A percentile compares a stretch with the other conserved stretches of the same genome.
These are phyloP conservation scores for Megalonaias nervosa DNA, from an alignment of 1,140 invertebrate genomes.

Conservation along the genomic window DNA sequence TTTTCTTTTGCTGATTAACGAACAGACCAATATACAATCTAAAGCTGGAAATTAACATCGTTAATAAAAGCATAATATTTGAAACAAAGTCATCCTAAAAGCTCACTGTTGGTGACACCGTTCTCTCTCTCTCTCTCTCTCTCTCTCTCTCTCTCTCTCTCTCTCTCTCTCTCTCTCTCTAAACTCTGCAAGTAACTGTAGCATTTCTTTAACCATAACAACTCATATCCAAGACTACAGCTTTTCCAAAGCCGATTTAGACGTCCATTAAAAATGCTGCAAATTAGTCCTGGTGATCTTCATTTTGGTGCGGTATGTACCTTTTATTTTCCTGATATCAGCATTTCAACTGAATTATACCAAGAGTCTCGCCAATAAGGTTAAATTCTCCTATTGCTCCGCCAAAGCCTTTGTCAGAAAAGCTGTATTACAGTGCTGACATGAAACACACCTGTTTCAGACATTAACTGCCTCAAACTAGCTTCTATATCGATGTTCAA, in stretches of 20 bases:
- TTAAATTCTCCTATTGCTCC: too few relatives aligned
- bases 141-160: too few relatives aligned
- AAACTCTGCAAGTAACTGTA: not conserved
- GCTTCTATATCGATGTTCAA: not conserved
- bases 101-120: constrained; percentile 15
- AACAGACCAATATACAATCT: constrained; percentile 1
- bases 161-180: not conserved
- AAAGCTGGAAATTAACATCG: constrained; percentile 9
- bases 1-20: constrained; percentile 8
- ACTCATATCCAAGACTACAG: too few relatives aligned
- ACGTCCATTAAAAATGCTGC: too few relatives aligned
- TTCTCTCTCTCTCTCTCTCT: not conserved
- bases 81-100: constrained; percentile 23
- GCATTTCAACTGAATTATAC: not conserved
- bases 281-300: too few relatives aligned
- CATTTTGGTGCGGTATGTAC: too few relatives aligned
- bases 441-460: constrained; percentile 16
- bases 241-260: too few relatives aligned
- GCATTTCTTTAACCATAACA: not conserved
- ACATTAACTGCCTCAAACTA: not conserved
- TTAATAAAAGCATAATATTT: constrained; percentile 6
- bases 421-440: constrained; percentile 9
- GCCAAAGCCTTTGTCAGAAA: constrained; percentile 14
- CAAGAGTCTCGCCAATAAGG: too few relatives aligned
- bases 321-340: too few relatives aligned